Conservation (phyloP, 2,888 invertebrate genomes). For the Acanthosepion pharaonis region DNA sequence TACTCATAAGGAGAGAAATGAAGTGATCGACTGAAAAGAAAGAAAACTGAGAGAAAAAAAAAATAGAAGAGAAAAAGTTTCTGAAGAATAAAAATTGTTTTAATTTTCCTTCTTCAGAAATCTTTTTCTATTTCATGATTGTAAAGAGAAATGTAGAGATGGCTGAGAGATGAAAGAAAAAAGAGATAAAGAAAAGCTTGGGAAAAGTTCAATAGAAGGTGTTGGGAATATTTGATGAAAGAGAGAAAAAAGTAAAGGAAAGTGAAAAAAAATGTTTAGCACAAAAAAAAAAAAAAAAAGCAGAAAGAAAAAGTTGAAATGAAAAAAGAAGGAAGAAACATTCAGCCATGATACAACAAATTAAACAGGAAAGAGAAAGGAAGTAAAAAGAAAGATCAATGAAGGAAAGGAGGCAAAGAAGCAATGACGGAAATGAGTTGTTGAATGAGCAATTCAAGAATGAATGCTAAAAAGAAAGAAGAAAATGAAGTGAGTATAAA, state of each 20-base stretch:
- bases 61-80: too few species aligned
- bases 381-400: not conserved
- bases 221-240: not conserved
- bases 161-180: not conserved
- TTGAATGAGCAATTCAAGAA: too few species aligned
- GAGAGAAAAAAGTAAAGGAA: not conserved
- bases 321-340: not conserved
- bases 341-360: not conserved
- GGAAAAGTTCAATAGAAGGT: not conserved
- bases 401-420: not conserved
- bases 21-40: too few species aligned
- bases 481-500: too few species aligned
- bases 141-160: not conserved
- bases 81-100: too few species aligned
- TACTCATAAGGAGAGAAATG: too few species aligned
- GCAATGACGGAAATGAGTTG: not conserved
- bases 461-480: not conserved
- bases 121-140: not conserved
- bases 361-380: not conserved
- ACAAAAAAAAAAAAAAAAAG: too few species aligned
- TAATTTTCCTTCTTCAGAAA: not conserved
- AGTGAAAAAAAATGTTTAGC: not conserved
- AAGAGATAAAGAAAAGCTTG: not conserved
- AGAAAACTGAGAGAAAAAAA: too few species aligned
- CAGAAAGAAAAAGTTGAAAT: too few species aligned